Evolutionary conservation across 2,797 vertebrate species (phyloP).

Genomic region (Pseudochirops corinnae): DNA sequence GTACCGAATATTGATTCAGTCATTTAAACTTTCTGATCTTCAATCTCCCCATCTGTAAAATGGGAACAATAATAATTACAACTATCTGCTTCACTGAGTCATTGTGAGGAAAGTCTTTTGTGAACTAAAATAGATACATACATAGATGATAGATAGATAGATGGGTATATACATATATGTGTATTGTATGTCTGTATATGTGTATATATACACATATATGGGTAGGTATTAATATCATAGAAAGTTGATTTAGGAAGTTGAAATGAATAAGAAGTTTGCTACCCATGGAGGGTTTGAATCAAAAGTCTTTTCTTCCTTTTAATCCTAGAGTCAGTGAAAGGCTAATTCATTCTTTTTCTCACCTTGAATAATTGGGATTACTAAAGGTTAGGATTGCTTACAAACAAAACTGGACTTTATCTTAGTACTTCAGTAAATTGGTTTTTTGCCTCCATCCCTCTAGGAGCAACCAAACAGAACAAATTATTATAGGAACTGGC

Average conservation of each 20-base stretch:
- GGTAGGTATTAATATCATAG: no score
- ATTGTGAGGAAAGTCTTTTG: background rate
- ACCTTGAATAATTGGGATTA: conserved; percentile 59
- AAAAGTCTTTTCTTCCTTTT: background rate
- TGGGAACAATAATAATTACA: background rate
- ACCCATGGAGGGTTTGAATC: background rate
- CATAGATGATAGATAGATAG: no score
- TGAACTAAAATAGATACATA: background rate
- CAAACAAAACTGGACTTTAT: conserved; percentile 64
- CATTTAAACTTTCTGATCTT: background rate
- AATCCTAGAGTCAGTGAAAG: background rate
- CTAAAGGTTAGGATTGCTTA: conserved; percentile 54
- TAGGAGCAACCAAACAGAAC: conserved; percentile 75
- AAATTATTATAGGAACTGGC: conserved; percentile 40
- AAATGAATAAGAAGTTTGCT: background rate
- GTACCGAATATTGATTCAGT: background rate
- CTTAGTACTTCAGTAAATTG: conserved; percentile 63
- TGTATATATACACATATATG: no score
- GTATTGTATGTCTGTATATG: no score
- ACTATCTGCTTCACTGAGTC: background rate
- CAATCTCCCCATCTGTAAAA: background rate
- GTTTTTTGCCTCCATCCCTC: conserved; percentile 5
- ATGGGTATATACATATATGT: no score
- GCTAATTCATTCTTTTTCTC: background rate
- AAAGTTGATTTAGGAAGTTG: background rate